Base-by-base conservation (phyloP, 2,888 invertebrate species). In the Drosophila maculinotata region DNA sequence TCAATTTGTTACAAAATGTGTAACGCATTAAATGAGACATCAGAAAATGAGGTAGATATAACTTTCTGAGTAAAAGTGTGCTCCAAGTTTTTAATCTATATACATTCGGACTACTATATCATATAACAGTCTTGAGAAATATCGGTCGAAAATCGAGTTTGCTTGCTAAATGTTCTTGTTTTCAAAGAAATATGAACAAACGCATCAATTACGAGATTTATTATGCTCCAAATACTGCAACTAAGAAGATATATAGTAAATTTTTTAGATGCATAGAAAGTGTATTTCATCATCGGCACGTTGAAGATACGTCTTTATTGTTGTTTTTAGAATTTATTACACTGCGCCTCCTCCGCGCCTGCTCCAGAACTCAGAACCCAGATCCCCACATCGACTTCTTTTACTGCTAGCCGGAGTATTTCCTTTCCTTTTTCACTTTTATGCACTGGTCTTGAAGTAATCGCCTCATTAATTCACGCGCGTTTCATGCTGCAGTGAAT, bases 391-490 rank as follows among this genome's bases (percentile, higher is more conserved):
- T 25, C 15, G 41, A 52, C 57, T 65, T 56, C 52, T 65, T 54
- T 45, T 48, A 33, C 41, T 42, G 20, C 31, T 35, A n/a, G n/a
- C 31, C 31, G 31, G 31, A 28, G 26, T 31, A 23, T 59, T 64
- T 58, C 56, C 38, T 47, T 51, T 56, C 39, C 66, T 57, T 51
- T 45, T 60, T 63, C 26, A 51, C 47, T 56, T 67, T 57, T 59
- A 28, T 69, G 44, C 59, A 30, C 39, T 74, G 63, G 73, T 75
- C 72, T 76, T 66, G 76, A 70, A 87, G 79, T 82, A 87, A 87
- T 87, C 88, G 87, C 77, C 79, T 83, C 87, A 89, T 89, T 87
- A 87, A 89, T 87, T 89, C 89, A 73, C 83, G 73, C 85, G 73
- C 74, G 64, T 85, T 83, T 82, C 85, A 87, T 76, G 84, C 78